These are phyloP conservation scores for Palythoa grandis DNA, from an alignment of 92 coral and sea anemone species.

Conservation along the genomic window DNA sequence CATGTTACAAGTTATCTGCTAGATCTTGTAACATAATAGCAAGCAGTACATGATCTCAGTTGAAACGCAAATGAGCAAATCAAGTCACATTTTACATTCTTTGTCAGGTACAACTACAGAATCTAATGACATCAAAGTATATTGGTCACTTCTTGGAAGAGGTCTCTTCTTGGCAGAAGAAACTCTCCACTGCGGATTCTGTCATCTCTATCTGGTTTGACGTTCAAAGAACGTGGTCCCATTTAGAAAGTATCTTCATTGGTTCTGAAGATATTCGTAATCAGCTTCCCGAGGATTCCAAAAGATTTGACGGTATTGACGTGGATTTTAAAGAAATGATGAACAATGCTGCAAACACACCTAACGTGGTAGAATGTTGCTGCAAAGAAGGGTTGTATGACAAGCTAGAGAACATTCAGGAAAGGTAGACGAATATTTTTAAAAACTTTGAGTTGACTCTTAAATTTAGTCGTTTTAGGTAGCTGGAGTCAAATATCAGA, in stretches of 20 bases:
- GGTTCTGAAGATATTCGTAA: conserved; percentile 98
- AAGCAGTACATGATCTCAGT: no score
- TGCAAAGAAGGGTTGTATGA: conserved; percentile 91
- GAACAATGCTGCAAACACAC: conserved; percentile 87
- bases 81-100: background rate
- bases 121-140: conserved; percentile 97
- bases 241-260: conserved; percentile 96
- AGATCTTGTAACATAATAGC: background rate
- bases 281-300: conserved; percentile 97
- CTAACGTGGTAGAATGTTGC: conserved; percentile 93
- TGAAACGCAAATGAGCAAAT: background rate
- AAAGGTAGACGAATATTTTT: conserved; percentile 62
- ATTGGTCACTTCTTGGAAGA: conserved; percentile 99
- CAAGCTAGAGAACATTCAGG: conserved; percentile 93
- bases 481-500: no score
- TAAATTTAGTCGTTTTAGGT: background rate
- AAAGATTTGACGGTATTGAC: conserved; percentile 96
- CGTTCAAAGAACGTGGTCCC: conserved; percentile 99
- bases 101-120: conserved; percentile 91
- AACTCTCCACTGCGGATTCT: conserved; percentile 91
- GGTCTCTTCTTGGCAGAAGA: conserved; percentile 98
- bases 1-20: background rate
- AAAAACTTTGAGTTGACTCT: background rate
- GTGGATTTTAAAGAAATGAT: conserved; percentile 94
- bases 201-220: conserved; percentile 99